These are phyloP conservation scores for Radopholus similis DNA, from an alignment of 1,140 invertebrate species.

Conservation along the genomic window DNA sequence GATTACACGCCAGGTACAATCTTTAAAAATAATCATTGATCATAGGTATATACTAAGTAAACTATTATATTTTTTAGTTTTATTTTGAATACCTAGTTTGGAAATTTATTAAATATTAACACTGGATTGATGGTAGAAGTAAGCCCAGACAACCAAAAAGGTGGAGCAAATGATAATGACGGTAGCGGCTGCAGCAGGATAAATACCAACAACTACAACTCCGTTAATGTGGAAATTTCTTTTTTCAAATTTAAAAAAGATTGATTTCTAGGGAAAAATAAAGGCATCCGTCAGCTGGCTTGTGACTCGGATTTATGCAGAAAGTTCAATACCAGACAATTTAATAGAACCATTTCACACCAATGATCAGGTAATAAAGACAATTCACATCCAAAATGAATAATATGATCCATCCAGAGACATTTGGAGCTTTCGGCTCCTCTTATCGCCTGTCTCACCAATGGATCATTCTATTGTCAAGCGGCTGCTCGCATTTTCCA, in stretches of 20 bases:
- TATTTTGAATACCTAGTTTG: too few relatives aligned
- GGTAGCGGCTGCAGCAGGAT: neutral
- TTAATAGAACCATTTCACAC: conserved; percentile 87
- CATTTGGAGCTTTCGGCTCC: conserved; percentile 87
- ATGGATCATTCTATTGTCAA: conserved; percentile 90
- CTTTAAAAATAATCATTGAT: too few relatives aligned
- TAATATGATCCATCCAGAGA: conserved; percentile 67
- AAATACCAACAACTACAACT: conserved; percentile 8
- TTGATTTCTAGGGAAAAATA: conserved; percentile 81
- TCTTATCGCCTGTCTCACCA: conserved; percentile 82
- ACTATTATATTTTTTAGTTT: too few relatives aligned
- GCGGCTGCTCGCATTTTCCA: conserved; percentile 92
- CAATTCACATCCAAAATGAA: neutral
- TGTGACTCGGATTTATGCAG: conserved; percentile 89
- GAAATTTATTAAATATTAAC: too few relatives aligned
- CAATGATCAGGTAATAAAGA: conserved; percentile 74
- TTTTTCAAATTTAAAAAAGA: conserved; percentile 7
- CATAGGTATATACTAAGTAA: too few relatives aligned
- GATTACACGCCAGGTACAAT: too few relatives aligned
- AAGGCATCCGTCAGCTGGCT: conserved; percentile 94
- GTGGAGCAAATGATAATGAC: neutral
- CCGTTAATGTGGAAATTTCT: neutral
- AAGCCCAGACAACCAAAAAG: neutral
- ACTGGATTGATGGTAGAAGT: too few relatives aligned
- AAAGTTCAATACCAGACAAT: conserved; percentile 81